Evolutionary conservation across 2,797 vertebrate genomes (phyloP).

Genomic region (Geotrypetes seraphini): DNA sequence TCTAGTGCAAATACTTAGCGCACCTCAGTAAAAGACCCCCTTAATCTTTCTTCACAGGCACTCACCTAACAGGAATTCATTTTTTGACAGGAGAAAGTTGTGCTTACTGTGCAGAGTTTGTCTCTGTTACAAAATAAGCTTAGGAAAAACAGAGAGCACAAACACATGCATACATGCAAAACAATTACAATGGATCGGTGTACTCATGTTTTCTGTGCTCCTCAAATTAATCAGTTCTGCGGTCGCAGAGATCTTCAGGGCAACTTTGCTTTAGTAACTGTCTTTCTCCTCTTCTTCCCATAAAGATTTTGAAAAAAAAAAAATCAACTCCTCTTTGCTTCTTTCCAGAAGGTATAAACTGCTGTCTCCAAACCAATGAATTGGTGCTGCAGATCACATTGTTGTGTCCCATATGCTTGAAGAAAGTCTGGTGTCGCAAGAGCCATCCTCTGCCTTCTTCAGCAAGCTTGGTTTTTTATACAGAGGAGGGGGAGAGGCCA

Average conservation of each 20-base stretch:
- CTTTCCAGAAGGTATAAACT: no score
- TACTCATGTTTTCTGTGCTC: slow-evolving; percentile 30
- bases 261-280: no score
- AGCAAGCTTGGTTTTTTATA: slow-evolving; percentile 60
- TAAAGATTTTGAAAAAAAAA: no score
- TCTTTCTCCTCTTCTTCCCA: no score
- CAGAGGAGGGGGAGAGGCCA: slow-evolving; percentile 59
- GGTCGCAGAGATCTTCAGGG: no score
- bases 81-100: slow-evolving; percentile 5
- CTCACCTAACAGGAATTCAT: not conserved
- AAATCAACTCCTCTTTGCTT: no score
- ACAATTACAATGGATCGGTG: slow-evolving; percentile 2
- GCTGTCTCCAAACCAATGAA: no score
- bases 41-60: not conserved
- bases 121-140: no score
- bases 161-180: not conserved
- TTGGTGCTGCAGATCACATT: slow-evolving; percentile 30
- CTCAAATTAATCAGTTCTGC: not conserved
- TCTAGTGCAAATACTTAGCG: no score
- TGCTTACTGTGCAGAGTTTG: slow-evolving; percentile 23
- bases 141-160: no score
- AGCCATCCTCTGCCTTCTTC: slow-evolving; percentile 58
- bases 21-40: no score
- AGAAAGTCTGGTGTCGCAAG: slow-evolving; percentile 43
- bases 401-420: slow-evolving; percentile 47